Evolutionary conservation across 1,140 invertebrate genomes (phyloP), one percentile per base, ranked within the genome.

Genomic region (Melitaea cinxia): DNA sequence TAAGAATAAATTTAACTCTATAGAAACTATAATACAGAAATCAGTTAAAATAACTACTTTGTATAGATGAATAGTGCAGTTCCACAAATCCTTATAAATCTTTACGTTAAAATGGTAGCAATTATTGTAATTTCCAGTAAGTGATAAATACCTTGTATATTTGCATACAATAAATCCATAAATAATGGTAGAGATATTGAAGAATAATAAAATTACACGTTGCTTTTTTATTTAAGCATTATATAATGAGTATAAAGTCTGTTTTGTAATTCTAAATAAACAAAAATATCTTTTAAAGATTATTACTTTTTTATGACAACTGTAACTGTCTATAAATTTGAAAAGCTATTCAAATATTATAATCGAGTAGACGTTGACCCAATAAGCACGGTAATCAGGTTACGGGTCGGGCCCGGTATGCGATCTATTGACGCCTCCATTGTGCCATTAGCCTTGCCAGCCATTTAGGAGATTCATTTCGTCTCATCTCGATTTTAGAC

Each of bases 371-470:
- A 56, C 57, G 64, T 60, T 73, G 75, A 80, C 77, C 73, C 73
- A 77, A 71, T 74, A 68, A 65, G 39, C 55, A 47, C 49, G 24
- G 42, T 79, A 86, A 85, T 82, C 77, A 83, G 85, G 85, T 86
- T 77, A 83, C 79, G 77, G 84, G 84, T 83, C 85, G 74, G 61
- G 50, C 55, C 52, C 65, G 77, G 83, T 83, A 88, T 86, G 83
- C 74, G 71, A 72, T 67, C 77, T 75, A 82, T 83, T 82, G 79
- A 82, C 83, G 83, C 80, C 75, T 78, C 72, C 82, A 75, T 80
- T 80, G 73, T 76, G 71, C 75, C 75, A 79, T 85, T 84, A 89
- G 78, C 85, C 85, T 86, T 85, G 85, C 74, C 62, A 67, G 81
- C 82, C 79, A 82, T 86, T 84, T 83, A 86, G 80, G 73, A 70